Evolutionary conservation across 2,113 vertebrate species (phyloP).

Genomic region (Alethe castanea): DNA sequence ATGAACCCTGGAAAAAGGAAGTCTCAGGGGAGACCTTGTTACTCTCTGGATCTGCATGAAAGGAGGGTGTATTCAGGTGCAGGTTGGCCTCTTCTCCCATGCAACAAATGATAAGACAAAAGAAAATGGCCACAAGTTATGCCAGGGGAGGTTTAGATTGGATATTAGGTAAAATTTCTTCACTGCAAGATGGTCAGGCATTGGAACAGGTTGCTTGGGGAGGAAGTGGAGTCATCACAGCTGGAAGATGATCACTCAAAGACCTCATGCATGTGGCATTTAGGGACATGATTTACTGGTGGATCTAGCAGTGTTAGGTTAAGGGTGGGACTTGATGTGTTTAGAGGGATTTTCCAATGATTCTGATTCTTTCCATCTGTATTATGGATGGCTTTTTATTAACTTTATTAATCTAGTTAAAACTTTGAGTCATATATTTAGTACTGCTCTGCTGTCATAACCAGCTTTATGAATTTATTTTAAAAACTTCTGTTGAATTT

Average conservation of each 20-base stretch:
- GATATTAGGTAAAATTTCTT: neutral
- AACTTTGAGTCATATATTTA: neutral
- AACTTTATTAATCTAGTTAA: neutral
- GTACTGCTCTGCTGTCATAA: neutral
- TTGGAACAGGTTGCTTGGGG: neutral
- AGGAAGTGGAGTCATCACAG: neutral
- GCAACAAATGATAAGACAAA: neutral
- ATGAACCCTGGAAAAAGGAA: neutral
- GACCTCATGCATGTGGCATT: neutral
- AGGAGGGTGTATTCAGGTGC: rapidly evolving
- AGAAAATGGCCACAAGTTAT: neutral
- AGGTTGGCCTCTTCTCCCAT: neutral
- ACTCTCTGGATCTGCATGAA: neutral
- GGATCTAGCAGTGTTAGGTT: neutral
- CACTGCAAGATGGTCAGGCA: neutral
- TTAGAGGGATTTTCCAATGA: neutral
- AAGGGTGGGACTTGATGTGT: neutral
- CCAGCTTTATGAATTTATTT: neutral
- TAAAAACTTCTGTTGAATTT: neutral
- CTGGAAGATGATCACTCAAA: neutral
- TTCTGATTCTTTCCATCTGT: neutral
- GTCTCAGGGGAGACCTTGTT: neutral
- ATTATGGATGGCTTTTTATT: neutral
- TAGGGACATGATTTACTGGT: neutral
- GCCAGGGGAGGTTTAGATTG: neutral